phyloP scores from a whole-genome alignment of 1,140 invertebrate genomes.

The Laupala kohalensis region DNA sequence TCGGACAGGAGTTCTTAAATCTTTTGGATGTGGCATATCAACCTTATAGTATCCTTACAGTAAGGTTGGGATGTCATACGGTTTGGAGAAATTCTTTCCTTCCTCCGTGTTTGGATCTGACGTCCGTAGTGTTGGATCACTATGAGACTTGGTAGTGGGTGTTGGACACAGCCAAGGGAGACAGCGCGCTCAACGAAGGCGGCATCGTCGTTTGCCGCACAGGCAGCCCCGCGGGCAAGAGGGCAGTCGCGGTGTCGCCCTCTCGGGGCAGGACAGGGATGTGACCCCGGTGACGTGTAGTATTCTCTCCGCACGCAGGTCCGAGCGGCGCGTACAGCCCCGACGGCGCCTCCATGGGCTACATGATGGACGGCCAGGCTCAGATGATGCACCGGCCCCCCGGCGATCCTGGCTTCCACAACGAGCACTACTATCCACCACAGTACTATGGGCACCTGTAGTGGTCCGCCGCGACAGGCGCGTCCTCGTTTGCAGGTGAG shows the following conservation, averaged over 20 bases:
- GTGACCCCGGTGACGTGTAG: constrained; percentile 47
- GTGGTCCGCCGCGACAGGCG: constrained; percentile 8
- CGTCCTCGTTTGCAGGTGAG: not conserved
- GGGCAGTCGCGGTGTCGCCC: not conserved
- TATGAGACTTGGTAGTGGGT: no score
- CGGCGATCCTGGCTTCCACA: constrained; percentile 77
- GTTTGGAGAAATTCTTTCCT: no score
- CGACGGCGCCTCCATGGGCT: constrained; percentile 77
- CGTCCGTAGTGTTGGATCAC: no score
- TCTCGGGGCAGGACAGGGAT: constrained; percentile 12
- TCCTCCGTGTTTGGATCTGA: no score
- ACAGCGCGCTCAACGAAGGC: no score
- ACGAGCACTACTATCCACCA: constrained; percentile 79
- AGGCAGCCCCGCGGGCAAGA: not conserved
- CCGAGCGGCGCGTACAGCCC: constrained; percentile 90
- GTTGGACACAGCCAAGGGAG: no score
- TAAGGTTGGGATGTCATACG: no score
- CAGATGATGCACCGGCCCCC: constrained; percentile 90
- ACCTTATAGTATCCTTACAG: no score
- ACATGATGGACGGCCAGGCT: constrained; percentile 91
- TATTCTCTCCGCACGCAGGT: constrained; percentile 78
- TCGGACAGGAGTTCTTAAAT: no score
- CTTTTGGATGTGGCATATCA: no score
- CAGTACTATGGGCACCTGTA: constrained; percentile 86
- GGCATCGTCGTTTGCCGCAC: no score